phyloP scores from a whole-genome alignment of 2,113 vertebrate species.

The Sylvicapra grimmia region DNA sequence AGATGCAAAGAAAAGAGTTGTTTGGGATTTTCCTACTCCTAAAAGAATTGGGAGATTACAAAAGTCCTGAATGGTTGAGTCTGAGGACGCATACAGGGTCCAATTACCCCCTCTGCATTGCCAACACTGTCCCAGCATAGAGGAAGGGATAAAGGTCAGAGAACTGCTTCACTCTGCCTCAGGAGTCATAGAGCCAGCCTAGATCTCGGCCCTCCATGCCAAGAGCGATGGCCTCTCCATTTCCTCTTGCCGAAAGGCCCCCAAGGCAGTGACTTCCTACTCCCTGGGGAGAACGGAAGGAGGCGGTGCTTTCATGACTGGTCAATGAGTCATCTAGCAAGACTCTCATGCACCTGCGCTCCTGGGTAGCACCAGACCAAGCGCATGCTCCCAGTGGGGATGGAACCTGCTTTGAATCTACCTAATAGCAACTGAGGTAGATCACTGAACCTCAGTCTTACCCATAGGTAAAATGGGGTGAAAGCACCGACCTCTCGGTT shows the following conservation, averaged over 20 bases:
- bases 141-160: neutral
- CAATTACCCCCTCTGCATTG: neutral
- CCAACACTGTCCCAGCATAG: neutral
- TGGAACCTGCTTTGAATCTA: neutral
- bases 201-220: neutral
- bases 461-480: neutral
- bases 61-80: neutral
- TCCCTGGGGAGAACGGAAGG: rapidly evolving
- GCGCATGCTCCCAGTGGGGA: no score
- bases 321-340: neutral
- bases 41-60: neutral
- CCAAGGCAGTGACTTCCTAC: no score
- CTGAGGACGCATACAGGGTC: neutral
- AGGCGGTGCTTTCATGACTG: neutral
- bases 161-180: neutral
- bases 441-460: neutral
- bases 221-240: neutral
- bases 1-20: neutral
- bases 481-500: neutral
- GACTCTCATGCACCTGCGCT: neutral
- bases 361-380: neutral
- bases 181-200: neutral
- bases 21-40: neutral
- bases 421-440: neutral
- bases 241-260: neutral